These are phyloP conservation scores for Diplazon laetatorius DNA, from an alignment of 2,888 invertebrate genomes.

Conservation along the genomic window DNA sequence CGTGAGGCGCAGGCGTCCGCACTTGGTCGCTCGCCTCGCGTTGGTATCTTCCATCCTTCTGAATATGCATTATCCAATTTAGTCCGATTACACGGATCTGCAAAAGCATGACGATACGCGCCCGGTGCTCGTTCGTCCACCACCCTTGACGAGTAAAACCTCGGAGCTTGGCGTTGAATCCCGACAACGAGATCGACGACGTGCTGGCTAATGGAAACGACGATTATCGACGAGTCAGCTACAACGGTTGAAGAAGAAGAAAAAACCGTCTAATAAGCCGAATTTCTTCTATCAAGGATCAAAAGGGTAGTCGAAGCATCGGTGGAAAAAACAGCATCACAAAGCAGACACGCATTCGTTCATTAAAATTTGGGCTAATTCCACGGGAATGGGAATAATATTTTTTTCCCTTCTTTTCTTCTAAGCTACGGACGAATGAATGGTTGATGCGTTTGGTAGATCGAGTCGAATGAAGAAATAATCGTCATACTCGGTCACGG, in stretches of 20 bases:
- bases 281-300: constrained; percentile 1
- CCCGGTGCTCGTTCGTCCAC: constrained; percentile 50
- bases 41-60: constrained; percentile 68
- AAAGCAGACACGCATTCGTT: too few species aligned
- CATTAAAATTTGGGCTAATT: too few species aligned
- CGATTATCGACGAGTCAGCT: constrained; percentile 2
- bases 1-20: constrained; percentile 24
- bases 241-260: not conserved
- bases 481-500: not conserved
- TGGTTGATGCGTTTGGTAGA: not conserved
- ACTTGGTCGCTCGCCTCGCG: constrained; percentile 48
- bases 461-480: not conserved
- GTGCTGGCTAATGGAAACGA: constrained; percentile 4
- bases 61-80: constrained; percentile 78
- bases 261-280: not conserved
- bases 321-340: not conserved
- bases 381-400: too few species aligned
- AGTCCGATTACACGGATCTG: constrained; percentile 76
- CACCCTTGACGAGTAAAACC: constrained; percentile 45
- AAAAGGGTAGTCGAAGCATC: not conserved
- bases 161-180: constrained; percentile 24
- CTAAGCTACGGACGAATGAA: too few species aligned
- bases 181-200: constrained; percentile 5
- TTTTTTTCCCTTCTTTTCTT: not conserved
- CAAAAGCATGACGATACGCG: constrained; percentile 60